Conservation (phyloP, 2,113 vertebrate genomes). For the Turnix velox region DNA sequence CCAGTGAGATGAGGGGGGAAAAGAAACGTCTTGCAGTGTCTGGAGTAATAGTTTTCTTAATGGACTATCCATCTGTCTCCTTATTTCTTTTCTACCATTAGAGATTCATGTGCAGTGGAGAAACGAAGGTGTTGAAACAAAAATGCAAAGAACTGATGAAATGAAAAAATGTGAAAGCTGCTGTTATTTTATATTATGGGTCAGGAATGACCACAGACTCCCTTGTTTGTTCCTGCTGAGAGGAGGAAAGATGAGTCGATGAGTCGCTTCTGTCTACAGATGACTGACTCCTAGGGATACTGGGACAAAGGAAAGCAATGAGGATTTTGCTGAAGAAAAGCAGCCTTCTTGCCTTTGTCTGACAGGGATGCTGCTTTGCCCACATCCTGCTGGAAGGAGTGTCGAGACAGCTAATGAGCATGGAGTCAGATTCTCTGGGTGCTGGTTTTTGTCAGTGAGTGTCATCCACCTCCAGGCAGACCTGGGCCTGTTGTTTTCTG, state of each 20-base stretch:
- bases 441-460: background rate
- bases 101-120: background rate
- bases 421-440: background rate
- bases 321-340: background rate
- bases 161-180: background rate
- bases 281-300: background rate
- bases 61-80: background rate
- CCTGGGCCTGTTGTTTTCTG: background rate
- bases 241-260: background rate
- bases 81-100: background rate
- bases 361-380: background rate
- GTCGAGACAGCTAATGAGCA: background rate
- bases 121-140: background rate
- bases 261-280: background rate
- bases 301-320: background rate
- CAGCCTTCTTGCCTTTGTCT: background rate
- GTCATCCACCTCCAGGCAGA: background rate
- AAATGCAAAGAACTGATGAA: background rate
- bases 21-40: background rate
- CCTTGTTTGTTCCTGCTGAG: background rate
- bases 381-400: background rate
- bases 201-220: background rate
- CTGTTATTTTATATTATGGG: background rate
- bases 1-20: background rate
- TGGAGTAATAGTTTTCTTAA: background rate